Evolutionary conservation across 2,888 invertebrate genomes (phyloP).

Genomic region (Dolichomitus sp.): DNA sequence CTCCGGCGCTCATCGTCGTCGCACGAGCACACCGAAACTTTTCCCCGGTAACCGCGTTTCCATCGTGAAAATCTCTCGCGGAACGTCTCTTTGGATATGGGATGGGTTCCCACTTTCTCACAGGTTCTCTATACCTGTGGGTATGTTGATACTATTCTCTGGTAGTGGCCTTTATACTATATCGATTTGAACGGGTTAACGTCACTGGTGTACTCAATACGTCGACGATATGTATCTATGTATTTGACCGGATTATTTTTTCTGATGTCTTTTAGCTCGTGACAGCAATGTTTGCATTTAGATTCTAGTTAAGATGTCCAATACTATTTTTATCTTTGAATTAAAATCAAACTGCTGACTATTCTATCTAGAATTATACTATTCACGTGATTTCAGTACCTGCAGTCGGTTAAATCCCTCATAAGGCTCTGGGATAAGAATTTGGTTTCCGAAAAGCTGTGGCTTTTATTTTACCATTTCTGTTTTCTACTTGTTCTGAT

Average conservation of each 20-base stretch:
- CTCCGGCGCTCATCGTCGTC: constrained; percentile 59
- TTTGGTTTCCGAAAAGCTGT: background rate
- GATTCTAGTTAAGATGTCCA: background rate
- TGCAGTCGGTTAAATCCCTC: background rate
- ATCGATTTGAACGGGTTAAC: constrained; percentile 24
- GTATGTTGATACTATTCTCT: constrained; percentile 11
- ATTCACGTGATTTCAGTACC: background rate
- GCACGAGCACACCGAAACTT: constrained; percentile 76
- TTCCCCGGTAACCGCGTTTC: constrained; percentile 67
- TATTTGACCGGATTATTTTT: background rate
- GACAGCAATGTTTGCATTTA: background rate
- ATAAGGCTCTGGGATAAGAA: background rate
- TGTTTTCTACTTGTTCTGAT: background rate
- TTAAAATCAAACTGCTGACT: background rate
- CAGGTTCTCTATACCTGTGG: background rate
- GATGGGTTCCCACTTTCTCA: constrained; percentile 13
- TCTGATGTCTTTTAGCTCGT: background rate
- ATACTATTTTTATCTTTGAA: background rate
- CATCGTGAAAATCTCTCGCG: constrained; percentile 59
- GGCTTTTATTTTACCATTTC: background rate
- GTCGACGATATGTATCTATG: background rate
- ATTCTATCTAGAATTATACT: background rate
- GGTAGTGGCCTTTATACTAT: background rate
- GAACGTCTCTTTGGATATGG: constrained; percentile 12
- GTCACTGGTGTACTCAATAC: background rate